Base-by-base conservation (phyloP, 2,888 invertebrate genomes). In the Opisthograptis luteolata region DNA sequence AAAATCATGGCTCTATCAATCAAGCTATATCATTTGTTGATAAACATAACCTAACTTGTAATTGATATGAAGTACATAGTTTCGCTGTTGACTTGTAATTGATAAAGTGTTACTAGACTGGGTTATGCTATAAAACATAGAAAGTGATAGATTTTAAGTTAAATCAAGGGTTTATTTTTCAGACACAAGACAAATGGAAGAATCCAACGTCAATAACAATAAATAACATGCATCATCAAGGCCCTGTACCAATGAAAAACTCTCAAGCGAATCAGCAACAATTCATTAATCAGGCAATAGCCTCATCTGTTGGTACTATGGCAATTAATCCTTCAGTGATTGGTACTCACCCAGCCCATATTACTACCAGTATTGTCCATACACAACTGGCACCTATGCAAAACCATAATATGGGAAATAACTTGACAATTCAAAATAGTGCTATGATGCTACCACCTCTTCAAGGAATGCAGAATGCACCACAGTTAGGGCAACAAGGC, bases 131-230 rank as follows among this genome's bases (percentile, higher is more conserved):
- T 8, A n/a, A 10, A 10, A 1, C 9, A 10, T 4, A 25, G 10
- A 9, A 25, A 9, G 4, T n/a, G 3, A 19, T 19, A 12, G 5
- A 14, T n/a, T 15, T 13, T 4, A 32, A 13, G n/a, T 30, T 36
- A 28, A 10, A 36, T 28, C 17, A n/a, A 28, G 50, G 12, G 36
- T 28, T 40, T 36, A 58, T 31, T 52, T 93, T 94, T 49, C 91
- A 96, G 95, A 95, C 93, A 85, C 95, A 95, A 83, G 96, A 96
- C 89, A 96, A 96, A 92, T 96, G 96, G 96, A 96, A 96, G 81
- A 95, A 95, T 84, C 92, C 94, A 79, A 88, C 94, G 72, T 79
- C 93, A 76, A 86, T 90, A 30, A 76, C 80, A 76, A 92, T 88
- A 89, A 88, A 85, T 84, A 92, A 86, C 74, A 92, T 85, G 90